A percentile compares a stretch with the other conserved stretches of the same genome.
Evolutionary conservation across 2,888 invertebrate genomes (phyloP).

Genomic region (Laothoe populi): DNA sequence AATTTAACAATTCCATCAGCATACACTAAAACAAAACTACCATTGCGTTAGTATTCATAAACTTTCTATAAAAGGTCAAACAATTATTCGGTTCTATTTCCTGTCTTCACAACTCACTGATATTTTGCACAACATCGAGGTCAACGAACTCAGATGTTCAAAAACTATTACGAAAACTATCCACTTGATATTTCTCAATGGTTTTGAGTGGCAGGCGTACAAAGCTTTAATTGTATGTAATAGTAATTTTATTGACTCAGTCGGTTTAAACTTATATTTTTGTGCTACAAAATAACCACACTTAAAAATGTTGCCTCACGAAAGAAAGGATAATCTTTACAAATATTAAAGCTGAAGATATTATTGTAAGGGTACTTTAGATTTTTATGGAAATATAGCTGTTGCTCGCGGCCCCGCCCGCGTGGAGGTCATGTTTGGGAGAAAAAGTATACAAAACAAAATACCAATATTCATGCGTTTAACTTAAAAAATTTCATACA

Average conservation of each 20-base stretch:
- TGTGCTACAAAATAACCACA: too few relatives aligned
- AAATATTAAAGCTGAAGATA: too few relatives aligned
- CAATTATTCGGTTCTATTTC: neutral
- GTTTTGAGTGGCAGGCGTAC: neutral
- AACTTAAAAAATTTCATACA: too few relatives aligned
- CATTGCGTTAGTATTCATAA: neutral
- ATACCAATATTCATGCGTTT: too few relatives aligned
- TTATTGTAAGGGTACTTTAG: too few relatives aligned
- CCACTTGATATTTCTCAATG: slow-evolving; percentile 22
- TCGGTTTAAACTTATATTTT: neutral
- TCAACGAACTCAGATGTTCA: neutral
- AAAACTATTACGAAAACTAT: slow-evolving; percentile 17
- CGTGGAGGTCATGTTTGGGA: too few relatives aligned
- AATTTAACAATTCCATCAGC: neutral
- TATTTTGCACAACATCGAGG: slow-evolving; percentile 2
- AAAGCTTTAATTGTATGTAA: slow-evolving; percentile 8
- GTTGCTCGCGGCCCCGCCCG: too few relatives aligned
- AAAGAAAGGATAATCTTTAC: too few relatives aligned
- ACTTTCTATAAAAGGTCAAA: slow-evolving; percentile 10
- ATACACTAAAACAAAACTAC: neutral
- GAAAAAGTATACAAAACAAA: too few relatives aligned
- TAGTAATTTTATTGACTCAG: slow-evolving; percentile 6
- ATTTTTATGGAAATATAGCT: too few relatives aligned
- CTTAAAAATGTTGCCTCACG: too few relatives aligned
- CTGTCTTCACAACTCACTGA: neutral